Evolutionary conservation across 2,888 invertebrate species (phyloP).

Genomic region (Agrochola circellaris): DNA sequence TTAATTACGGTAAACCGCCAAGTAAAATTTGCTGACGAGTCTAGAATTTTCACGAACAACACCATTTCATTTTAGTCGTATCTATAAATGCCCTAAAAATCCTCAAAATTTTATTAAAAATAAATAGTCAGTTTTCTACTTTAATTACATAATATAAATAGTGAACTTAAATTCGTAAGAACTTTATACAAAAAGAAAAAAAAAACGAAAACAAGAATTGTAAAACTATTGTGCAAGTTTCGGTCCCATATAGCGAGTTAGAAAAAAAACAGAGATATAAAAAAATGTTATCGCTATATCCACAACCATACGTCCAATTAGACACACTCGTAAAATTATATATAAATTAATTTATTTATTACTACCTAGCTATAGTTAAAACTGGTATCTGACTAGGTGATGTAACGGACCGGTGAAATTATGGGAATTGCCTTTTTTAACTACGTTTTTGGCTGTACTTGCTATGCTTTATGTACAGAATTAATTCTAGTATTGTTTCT

Average conservation of each 20-base stretch:
- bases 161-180: conserved; percentile 82
- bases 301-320: conserved; percentile 84
- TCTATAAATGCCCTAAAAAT: conserved; percentile 77
- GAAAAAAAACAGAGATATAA: conserved; percentile 59
- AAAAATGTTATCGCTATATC: conserved; percentile 74
- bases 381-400: conserved; percentile 89
- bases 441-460: conserved; percentile 54
- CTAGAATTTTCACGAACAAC: conserved; percentile 70
- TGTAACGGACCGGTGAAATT: conserved; percentile 77
- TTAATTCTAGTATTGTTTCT: not conserved
- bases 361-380: conserved; percentile 86
- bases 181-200: conserved; percentile 87
- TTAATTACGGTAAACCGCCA: conserved; percentile 33
- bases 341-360: conserved; percentile 80
- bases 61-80: conserved; percentile 77
- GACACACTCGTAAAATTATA: conserved; percentile 80
- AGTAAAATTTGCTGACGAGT: conserved; percentile 45
- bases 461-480: conserved; percentile 50
- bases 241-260: conserved; percentile 77
- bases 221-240: conserved; percentile 68
- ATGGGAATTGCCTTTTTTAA: conserved; percentile 62
- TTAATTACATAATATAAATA: conserved; percentile 87
- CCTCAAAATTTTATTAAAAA: conserved; percentile 80
- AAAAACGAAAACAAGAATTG: conserved; percentile 69
- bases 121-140: conserved; percentile 87